phyloP scores from a whole-genome alignment of 1,140 invertebrate species.

The Ceratina japonica region DNA sequence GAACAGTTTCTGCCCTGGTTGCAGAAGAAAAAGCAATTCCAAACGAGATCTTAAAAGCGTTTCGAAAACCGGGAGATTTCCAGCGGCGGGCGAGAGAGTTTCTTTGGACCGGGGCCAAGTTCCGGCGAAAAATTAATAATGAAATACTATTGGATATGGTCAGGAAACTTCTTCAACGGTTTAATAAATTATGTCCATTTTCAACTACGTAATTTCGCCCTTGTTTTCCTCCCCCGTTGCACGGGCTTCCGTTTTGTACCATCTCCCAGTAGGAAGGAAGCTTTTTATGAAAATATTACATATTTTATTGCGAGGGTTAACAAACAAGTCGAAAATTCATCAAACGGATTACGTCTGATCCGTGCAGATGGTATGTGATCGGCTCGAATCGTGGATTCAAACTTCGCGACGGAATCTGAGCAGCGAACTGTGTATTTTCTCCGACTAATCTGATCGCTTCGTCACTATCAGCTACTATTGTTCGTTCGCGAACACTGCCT shows the following conservation, averaged over 20 bases:
- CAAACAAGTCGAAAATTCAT: background rate
- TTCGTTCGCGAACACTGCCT: background rate
- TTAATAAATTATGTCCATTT: slow-evolving; percentile 37
- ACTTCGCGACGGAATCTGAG: background rate
- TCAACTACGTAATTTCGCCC: background rate
- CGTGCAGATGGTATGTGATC: background rate
- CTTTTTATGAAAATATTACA: background rate
- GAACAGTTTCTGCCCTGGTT: background rate
- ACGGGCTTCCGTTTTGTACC: background rate
- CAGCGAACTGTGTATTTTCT: slow-evolving; percentile 17
- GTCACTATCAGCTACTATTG: slow-evolving; percentile 3
- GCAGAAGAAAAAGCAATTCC: slow-evolving; percentile 15
- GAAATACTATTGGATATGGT: slow-evolving; percentile 19
- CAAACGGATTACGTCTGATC: background rate
- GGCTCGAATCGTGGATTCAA: background rate
- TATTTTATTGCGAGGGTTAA: background rate
- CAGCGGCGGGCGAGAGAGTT: background rate
- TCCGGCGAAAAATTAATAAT: slow-evolving; percentile 34
- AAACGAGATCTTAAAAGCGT: slow-evolving; percentile 17
- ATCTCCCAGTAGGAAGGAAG: background rate
- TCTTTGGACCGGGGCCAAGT: background rate
- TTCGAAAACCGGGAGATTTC: slow-evolving; percentile 12
- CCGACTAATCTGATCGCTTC: slow-evolving; percentile 13
- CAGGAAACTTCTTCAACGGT: background rate
- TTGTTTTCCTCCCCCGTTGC: background rate